Evolutionary conservation across 1,140 invertebrate genomes (phyloP), one percentile per base, ranked within the genome.

Genomic region (Phymorhynchus buccinoides): DNA sequence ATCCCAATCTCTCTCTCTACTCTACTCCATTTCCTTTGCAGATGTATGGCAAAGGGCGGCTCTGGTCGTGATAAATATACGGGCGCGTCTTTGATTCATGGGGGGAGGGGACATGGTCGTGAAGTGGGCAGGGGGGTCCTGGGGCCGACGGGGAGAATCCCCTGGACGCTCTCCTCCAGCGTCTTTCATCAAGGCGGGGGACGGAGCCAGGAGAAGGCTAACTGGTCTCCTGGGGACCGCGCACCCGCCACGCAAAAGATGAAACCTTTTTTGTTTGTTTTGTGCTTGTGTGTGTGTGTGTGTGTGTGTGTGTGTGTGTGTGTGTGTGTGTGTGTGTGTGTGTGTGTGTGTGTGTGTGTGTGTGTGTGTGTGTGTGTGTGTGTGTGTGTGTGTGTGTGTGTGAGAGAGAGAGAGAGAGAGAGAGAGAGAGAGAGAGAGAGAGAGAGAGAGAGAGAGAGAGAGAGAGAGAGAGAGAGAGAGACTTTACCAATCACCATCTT

Each of bases 111-210:
- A 18, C 37, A 71, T n/a, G 39, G 56, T 44, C 62, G n/a, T 71
- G 81, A 56, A 32, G 81, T 83, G 42, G 30, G 79, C 14, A n/a
- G 42, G 41, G n/a, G 42, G 77, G 77, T 79, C 37, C 4, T 32
- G 66, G 32, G 14, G 9, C 41, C 18, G 18, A 14, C 0, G 27
- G 12, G 77, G 73, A 9, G 27, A n/a, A 62, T n/a, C 37, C 81
- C 81, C 81, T n/a, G 41, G 81, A 71, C 39, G n/a, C 56, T 41
- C 12, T 32, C 62, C 3, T 9, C 62, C 81, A 39, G 27, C 66
- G 81, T 83, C 81, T 73, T 83, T 83, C 56, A 83, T 83, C 81
- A 83, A 62, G 37, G 41, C 62, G 41, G 32, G 66, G 62, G n/a
- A 83, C 42, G n/a, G 81, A 66, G 52, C 81, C 37, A 41, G 41